Evolutionary conservation across 2,888 invertebrate genomes (phyloP), one percentile per base, ranked within the genome.

Genomic region (Noctua janthina): DNA sequence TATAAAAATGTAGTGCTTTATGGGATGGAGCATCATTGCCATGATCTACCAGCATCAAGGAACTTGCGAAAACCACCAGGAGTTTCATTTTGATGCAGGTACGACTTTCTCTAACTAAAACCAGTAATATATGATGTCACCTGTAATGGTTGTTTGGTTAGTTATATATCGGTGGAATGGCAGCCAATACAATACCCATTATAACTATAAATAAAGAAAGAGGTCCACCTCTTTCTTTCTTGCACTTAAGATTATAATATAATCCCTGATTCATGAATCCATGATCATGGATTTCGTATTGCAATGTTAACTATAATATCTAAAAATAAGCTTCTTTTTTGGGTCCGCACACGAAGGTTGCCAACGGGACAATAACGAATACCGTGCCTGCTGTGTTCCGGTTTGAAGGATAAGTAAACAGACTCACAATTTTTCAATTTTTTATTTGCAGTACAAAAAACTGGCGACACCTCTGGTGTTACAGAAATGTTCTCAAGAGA

Each of bases 51-150:
- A 76, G n/a, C 49, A 23, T 46, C 49, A 74, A 62, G 35, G 46
- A 46, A 49, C 49, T 49, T n/a, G 49, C 8, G 20, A 74, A 74
- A n/a, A 76, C 59, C 1, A 76, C 6, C 49, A 76, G n/a, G 5
- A 75, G 20, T 62, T 74, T 62, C 76, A 76, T 76, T 49, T 62
- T 49, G 29, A 23, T 35, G 1, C 15, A 29, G 15, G 17, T 20
- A 74, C 49, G n/a, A 51, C 15, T 62, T 74, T 35, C 59, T 62
- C n/a, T 35, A 6, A 39, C 49, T n/a, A 15, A 8, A n/a, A n/a
- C n/a, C 4, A 46, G 46, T 46, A 39, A n/a, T 17, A 7, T 15
- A 68, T 68, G 46, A 46, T 13, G 68, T 46, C 3, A n/a, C 7
- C 8, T 8, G 8, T 15, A 46, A 46, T 68, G 43, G 15, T 68